Base-by-base conservation (phyloP, 2,797 vertebrate species). In the Rhynchonycteris naso region DNA sequence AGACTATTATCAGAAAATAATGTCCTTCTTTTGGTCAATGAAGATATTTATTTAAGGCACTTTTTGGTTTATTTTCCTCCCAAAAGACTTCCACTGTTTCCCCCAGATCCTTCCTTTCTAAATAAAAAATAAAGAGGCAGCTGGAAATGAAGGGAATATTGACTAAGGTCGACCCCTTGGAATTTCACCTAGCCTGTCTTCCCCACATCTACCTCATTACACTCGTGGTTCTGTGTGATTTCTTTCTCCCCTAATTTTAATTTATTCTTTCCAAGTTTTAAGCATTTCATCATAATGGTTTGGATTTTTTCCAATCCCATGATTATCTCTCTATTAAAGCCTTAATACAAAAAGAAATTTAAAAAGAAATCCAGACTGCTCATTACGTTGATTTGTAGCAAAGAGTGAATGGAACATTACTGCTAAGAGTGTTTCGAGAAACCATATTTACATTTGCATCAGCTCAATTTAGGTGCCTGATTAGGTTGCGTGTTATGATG, bases 301-400 rank as follows among this genome's bases (percentile, higher is more conserved):
- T 97, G 96, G 96, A 95, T 87, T 96, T 97, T 89, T 97, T 96
- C 96, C 96, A 96, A 84, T 94, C 63, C 80, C 92, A 93, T 96
- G 95, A 97, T 97, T 97, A 97, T 97, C 96, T 97, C 96, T 97
- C 95, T 97, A 97, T 97, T 97, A 97, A 97, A 97, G 95, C 92
- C 90, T 97, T 97, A 97, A 97, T 97, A 97, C 96, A 96, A 96
- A 97, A 97, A 95, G 93, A 97, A 96, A 96, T 95, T 33, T 2
- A 33, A 97, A 90, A 87, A 88, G 84, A 47, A 78, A 71, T 13
- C 0, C 88, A 96, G 86, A 92, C 93, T 95, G 94, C 92, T 97
- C 96, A 96, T 97, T 97, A 97, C 93, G 97, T 96, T 97, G 97
- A 97, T 97, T 97, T 97, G 96, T 96, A 97, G 97, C 87, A 93